Evolutionary conservation across 2,113 vertebrate genomes (phyloP).

Genomic region (Tragelaphus imberbis): DNA sequence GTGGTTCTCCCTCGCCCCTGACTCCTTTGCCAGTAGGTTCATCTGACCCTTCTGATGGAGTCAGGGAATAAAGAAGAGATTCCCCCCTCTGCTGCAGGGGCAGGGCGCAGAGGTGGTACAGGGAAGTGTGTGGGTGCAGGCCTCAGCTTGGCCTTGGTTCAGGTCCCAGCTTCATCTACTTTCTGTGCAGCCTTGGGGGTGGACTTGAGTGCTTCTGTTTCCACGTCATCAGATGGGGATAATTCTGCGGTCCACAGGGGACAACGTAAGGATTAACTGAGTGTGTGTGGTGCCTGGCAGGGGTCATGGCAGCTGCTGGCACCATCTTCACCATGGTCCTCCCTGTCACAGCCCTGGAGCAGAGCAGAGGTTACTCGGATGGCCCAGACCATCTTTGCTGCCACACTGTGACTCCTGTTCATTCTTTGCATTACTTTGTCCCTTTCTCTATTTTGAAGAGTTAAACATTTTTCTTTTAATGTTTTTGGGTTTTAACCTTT

Average conservation of each 20-base stretch:
- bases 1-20: rapidly evolving
- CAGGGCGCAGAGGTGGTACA: not conserved
- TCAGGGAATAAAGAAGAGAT: not conserved
- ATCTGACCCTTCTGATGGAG: not conserved
- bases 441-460: not conserved
- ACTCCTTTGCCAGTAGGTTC: not conserved
- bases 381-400: not conserved
- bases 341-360: not conserved
- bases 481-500: not conserved
- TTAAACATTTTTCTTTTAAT: not conserved
- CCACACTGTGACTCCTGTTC: not conserved
- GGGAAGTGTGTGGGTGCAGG: not conserved
- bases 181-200: not conserved
- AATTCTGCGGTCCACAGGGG: not conserved
- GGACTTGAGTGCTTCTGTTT: not conserved
- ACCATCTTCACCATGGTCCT: not conserved
- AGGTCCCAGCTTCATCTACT: not conserved
- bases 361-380: not conserved
- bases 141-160: not conserved
- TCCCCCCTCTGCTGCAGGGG: not conserved
- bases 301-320: not conserved
- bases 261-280: not conserved
- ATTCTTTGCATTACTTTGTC: not conserved
- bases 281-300: not conserved
- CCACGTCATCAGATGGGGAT: not conserved